Evolutionary conservation across 2,888 invertebrate species (phyloP).

Genomic region (Automeris io): DNA sequence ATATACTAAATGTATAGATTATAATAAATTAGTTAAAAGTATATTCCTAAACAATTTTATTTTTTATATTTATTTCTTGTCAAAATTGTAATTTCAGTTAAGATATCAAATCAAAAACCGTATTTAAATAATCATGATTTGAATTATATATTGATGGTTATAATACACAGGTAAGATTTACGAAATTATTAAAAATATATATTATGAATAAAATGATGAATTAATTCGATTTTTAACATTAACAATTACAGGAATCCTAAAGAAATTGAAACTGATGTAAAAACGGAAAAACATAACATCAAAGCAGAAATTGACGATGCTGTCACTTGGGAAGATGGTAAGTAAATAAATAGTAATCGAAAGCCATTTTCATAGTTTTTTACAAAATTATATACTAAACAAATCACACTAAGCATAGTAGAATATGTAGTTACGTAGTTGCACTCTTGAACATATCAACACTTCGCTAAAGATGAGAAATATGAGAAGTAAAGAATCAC

Average conservation of each 20-base stretch:
- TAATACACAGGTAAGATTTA: too few relatives aligned
- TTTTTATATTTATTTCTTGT: too few relatives aligned
- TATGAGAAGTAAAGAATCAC: not conserved
- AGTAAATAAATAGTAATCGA: constrained; percentile 23
- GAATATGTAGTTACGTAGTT: not conserved
- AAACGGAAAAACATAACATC: constrained; percentile 31
- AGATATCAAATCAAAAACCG: too few relatives aligned
- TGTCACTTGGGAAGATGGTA: constrained; percentile 71
- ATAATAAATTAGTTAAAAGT: not conserved
- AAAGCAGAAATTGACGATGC: constrained; percentile 37
- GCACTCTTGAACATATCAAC: not conserved
- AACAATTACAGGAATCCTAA: constrained; percentile 61
- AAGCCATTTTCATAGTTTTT: not conserved
- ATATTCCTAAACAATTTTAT: not conserved
- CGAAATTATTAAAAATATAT: too few relatives aligned
- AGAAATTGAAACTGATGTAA: constrained; percentile 48
- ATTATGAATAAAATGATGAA: too few relatives aligned
- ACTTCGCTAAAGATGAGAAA: not conserved
- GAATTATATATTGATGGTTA: too few relatives aligned
- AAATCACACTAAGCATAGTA: not conserved
- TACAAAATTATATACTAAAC: not conserved
- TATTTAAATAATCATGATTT: too few relatives aligned
- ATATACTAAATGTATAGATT: too few relatives aligned
- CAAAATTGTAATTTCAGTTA: too few relatives aligned
- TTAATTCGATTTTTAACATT: too few relatives aligned